phyloP scores from a whole-genome alignment of 2,113 vertebrate species.

The Anolis carolinensis region DNA sequence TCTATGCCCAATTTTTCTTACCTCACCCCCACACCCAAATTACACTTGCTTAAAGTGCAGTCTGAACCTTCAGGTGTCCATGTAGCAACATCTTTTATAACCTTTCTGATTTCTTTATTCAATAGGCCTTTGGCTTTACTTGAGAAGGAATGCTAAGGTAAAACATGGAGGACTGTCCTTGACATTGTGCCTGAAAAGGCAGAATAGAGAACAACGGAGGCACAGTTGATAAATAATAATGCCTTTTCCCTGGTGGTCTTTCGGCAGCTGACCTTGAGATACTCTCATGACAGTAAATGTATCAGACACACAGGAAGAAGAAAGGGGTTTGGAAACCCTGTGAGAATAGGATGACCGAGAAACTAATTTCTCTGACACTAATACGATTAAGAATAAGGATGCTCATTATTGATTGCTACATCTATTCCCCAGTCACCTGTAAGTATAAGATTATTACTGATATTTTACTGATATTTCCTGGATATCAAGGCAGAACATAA shows the following conservation, averaged over 20 bases:
- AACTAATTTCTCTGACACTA: slow-evolving; percentile 61
- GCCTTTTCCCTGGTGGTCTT: slow-evolving; percentile 20
- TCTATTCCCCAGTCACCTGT: slow-evolving; percentile 7
- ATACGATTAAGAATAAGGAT: slow-evolving; percentile 53
- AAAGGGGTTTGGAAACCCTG: slow-evolving; percentile 22
- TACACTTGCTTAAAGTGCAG: background rate
- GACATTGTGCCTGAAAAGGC: slow-evolving; percentile 5
- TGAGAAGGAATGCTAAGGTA: slow-evolving; percentile 21
- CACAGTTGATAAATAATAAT: background rate
- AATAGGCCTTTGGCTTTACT: background rate
- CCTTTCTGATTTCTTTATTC: slow-evolving; percentile 27
- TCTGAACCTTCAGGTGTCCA: background rate
- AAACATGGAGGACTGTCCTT: background rate
- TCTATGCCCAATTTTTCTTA: background rate
- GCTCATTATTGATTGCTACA: slow-evolving; percentile 42
- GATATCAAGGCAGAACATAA: accelerated
- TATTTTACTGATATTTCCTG: background rate
- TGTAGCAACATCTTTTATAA: background rate
- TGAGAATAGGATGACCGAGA: slow-evolving; percentile 28
- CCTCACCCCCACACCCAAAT: background rate
- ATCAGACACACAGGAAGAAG: slow-evolving; percentile 46
- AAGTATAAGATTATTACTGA: slow-evolving; percentile 6
- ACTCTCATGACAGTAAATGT: slow-evolving; percentile 2
- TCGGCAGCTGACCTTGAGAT: slow-evolving; percentile 40
- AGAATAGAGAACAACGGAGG: slow-evolving; percentile 4